A percentile compares a stretch with the other conserved stretches of the same genome.
phyloP scores from a whole-genome alignment of 1,140 invertebrate species.

The Oryzaephilus surinamensis region DNA sequence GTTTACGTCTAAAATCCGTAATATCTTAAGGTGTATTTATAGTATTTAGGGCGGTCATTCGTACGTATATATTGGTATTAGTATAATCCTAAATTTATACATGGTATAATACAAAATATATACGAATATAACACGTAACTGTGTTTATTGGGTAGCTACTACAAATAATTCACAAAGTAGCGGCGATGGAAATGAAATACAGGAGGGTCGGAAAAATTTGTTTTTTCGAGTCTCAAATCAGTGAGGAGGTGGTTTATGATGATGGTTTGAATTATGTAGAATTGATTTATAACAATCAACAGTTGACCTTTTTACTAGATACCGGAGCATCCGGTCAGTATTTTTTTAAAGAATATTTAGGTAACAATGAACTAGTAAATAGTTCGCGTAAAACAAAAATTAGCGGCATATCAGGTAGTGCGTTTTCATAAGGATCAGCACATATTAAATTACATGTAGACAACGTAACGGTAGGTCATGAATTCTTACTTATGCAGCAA shows the following conservation, averaged over 20 bases:
- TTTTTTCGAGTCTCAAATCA: conserved; percentile 3
- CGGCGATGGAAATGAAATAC: background rate
- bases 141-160: too few species aligned
- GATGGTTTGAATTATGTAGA: conserved; percentile 11
- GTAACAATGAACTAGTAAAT: conserved; percentile 8
- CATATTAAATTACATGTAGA: too few species aligned
- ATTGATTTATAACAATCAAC: conserved; percentile 2
- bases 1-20: too few species aligned
- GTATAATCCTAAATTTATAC: too few species aligned
- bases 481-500: conserved; percentile 11
- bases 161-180: too few species aligned
- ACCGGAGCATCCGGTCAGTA: conserved; percentile 10
- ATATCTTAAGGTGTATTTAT: too few species aligned
- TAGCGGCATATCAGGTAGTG: too few species aligned
- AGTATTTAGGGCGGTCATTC: too few species aligned
- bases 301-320: conserved; percentile 13
- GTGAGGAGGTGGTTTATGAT: conserved; percentile 1
- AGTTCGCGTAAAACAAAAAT: conserved; percentile 1
- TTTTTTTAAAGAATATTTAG: conserved; percentile 8
- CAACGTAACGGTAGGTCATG: conserved; percentile 4
- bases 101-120: too few species aligned
- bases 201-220: background rate
- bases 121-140: too few species aligned
- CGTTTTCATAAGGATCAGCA: too few species aligned
- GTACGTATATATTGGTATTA: too few species aligned